A percentile compares a stretch with the other conserved stretches of the same genome.
phyloP scores from a whole-genome alignment of 2,113 vertebrate genomes.

The Lucifuga dentata region DNA sequence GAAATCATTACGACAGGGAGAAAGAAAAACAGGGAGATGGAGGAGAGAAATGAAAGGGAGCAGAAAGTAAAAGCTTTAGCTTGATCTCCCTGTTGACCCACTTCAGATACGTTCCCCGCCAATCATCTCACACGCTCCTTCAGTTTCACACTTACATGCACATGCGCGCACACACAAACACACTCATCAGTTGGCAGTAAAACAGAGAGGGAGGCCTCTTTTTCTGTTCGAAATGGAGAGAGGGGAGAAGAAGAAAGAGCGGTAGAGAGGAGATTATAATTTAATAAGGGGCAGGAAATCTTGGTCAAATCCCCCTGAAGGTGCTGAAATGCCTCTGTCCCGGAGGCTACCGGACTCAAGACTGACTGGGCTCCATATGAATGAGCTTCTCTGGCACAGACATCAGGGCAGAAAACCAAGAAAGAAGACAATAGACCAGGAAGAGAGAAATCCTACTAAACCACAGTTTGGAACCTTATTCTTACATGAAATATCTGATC shows the following conservation, averaged over 20 bases:
- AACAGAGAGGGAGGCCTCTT: conserved; percentile 61
- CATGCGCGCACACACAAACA: conserved; percentile 46
- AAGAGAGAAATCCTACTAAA: conserved; percentile 31
- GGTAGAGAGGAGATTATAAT: conserved; percentile 82
- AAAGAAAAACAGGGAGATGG: conserved; percentile 42
- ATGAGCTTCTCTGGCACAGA: conserved; percentile 61
- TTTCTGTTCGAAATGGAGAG: conserved; percentile 61
- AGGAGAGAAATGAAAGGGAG: conserved; percentile 48
- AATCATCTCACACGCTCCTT: conserved; percentile 55
- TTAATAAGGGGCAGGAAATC: conserved; percentile 86
- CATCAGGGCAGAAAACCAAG: conserved; percentile 25
- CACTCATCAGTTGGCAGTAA: conserved; percentile 64
- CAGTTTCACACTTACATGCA: conserved; percentile 32
- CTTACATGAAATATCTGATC: conserved; percentile 5
- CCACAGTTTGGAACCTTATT: conserved; percentile 15
- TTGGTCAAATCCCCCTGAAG: conserved; percentile 80
- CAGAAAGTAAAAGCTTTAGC: conserved; percentile 54
- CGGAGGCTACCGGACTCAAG: conserved; percentile 65
- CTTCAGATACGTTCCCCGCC: conserved; percentile 67
- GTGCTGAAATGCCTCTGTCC: conserved; percentile 77
- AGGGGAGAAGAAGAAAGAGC: conserved; percentile 49
- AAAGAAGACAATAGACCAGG: conserved; percentile 46
- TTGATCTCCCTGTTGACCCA: conserved; percentile 67
- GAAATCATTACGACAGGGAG: conserved; percentile 56
- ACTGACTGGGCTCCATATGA: conserved; percentile 64